Evolutionary conservation across 1,140 invertebrate genomes (phyloP), one percentile per base, ranked within the genome.

Genomic region (Polyergus mexicanus): DNA sequence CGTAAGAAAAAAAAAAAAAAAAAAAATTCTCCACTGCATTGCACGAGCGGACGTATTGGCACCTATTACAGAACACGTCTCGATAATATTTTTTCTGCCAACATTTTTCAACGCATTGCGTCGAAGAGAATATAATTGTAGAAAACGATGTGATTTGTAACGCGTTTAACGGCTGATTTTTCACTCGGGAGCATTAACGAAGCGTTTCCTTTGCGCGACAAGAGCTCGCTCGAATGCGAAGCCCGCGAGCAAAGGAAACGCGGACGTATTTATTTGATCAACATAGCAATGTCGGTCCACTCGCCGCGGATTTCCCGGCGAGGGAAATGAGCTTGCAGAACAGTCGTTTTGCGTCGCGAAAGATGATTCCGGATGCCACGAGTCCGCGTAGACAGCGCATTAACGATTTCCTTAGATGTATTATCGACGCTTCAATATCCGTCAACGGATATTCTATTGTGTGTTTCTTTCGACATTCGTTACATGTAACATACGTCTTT

Each of bases 401-500:
- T 60, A 83, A 83, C 54, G 68, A 83, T 83, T 83, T 83, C 54
- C 47, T 62, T 83, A 83, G 72, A 81, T 74, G 25, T 89, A 89
- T 56, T 71, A 85, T 85, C 77, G 81, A 89, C 88, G 81, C 88
- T 68, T 62, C 68, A 88, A 84, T 89, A 89, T 69, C 83, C 56
- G 72, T 71, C 56, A 68, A 86, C 51, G 68, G 63, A 58, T 56
- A 65, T 66, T 81, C 58, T 80, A 89, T 56, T 28, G 22, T 74
- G 44, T 77, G 58, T 81, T 72, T 71, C 74, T 86, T 91, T 92
- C 89, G 54, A 86, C 62, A 84, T 86, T 81, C 58, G 88, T 89
- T 86, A 66, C 28, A 54, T 80, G 63, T 80, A 71, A 58, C 54
- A 62, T 10, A 47, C 54, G 47, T 60, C 80, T 83, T 56, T 51